A percentile compares a stretch with the other conserved stretches of the same genome.
phyloP scores from a whole-genome alignment of 2,797 vertebrate genomes.

The Amphiprion clarkii region DNA sequence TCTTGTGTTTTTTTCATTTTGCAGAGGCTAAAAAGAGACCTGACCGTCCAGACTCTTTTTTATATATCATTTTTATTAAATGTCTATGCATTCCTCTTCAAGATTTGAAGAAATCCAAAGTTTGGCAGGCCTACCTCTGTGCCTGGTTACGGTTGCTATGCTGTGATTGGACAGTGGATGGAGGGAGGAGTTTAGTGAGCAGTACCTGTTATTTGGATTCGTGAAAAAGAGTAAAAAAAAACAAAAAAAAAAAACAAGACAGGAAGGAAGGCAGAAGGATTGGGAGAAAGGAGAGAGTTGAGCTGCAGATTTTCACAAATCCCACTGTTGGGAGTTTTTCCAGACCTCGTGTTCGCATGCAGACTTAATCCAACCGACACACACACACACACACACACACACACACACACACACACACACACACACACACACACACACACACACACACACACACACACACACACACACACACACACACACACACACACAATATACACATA shows the following conservation, averaged over 20 bases:
- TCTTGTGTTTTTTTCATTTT: neutral
- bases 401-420: slow-evolving; percentile 5
- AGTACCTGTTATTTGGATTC: slow-evolving; percentile 31
- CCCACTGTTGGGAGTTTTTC: slow-evolving; percentile 71
- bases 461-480: neutral
- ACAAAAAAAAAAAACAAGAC: slow-evolving; percentile 6
- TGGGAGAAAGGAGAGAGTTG: slow-evolving; percentile 46
- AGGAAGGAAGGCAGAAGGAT: slow-evolving; percentile 27
- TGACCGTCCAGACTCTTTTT: neutral
- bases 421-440: slow-evolving; percentile 9
- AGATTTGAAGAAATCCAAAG: neutral
- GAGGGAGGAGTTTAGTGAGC: neutral
- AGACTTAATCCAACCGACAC: slow-evolving; percentile 68
- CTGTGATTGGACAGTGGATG: neutral
- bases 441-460: slow-evolving; percentile 15
- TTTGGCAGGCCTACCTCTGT: neutral
- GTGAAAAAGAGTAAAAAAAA: slow-evolving; percentile 16
- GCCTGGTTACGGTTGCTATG: slow-evolving; percentile 3
- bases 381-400: slow-evolving; percentile 22
- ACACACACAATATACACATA: slow-evolving; percentile 18
- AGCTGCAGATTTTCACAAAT: slow-evolving; percentile 77
- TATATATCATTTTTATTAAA: neutral
- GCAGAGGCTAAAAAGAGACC: neutral
- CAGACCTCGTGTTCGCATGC: slow-evolving; percentile 70
- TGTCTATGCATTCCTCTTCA: neutral